Base-by-base conservation (phyloP, 2,113 vertebrate genomes). In the Microcebus jonahi region DNA sequence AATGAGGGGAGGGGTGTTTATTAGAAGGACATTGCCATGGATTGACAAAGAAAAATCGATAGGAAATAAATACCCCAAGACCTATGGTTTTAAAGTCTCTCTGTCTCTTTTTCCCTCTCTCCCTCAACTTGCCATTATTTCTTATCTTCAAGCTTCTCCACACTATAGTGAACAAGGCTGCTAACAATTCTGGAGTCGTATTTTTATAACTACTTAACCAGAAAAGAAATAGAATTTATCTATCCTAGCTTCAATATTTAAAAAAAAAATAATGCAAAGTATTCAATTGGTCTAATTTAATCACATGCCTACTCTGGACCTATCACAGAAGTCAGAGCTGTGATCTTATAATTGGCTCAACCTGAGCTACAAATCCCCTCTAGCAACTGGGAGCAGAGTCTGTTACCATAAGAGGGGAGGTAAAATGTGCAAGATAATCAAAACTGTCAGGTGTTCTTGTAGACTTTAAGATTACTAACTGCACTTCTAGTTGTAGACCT, bases 11-110 rank as follows among this genome's bases (percentile, higher is more conserved):
- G 4, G 10, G 3, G 11, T 71, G 57, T 63, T 89, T 93, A 67
- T 55, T 94, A 59, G 18, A 93, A 85, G 71, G 53, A 42, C 13
- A 81, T 34, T 71, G 9, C 2, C 71, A 29, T 55, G 17, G 14
- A 39, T 17, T 90, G 27, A 92, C 21, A 85, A 96, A 42, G 31
- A 2, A 95, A 97, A 94, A 92, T 70, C 86, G 85, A 70, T 85
- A 92, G 39, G 50, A 84, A 90, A 31, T n/a, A 82, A 97, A 34
- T 34, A 91, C 88, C 14, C 36, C 34, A 65, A 11, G 20, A 50
- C 27, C 2, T n/a, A 42, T 45, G 2, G n/a, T 83, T 68, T 90
- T 90, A 59, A 79, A 65, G 20, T 59, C 57, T 17, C 17, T 34
- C 23, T 42, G 10, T 34, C 11, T 65, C 23, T 3, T 34, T 50